These are phyloP conservation scores for Rhadina sibilatrix DNA, from an alignment of 2,113 vertebrate species.

Conservation along the genomic window DNA sequence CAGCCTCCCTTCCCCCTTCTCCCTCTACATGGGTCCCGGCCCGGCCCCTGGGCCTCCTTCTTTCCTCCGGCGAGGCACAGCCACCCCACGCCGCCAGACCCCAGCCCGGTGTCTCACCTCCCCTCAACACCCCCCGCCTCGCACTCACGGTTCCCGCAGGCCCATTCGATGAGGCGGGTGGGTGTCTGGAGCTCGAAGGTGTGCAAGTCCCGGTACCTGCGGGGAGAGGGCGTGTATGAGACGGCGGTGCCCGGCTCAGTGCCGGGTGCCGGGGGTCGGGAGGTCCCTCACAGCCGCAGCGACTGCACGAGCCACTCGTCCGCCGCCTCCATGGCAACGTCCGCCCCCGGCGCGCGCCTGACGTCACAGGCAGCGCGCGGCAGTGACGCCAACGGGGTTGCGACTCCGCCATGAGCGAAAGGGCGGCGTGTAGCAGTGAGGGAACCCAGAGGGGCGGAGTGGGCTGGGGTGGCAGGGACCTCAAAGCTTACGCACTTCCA, in stretches of 20 bases:
- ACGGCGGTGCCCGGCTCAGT: background rate
- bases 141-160: conserved; percentile 53
- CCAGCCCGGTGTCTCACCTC: background rate
- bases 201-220: conserved; percentile 72
- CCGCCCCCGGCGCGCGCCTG: background rate
- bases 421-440: fast-evolving
- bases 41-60: too few species aligned
- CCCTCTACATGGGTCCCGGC: fast-evolving
- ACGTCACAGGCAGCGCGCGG: fast-evolving
- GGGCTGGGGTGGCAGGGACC: fast-evolving
- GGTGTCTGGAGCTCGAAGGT: conserved; percentile 69
- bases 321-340: background rate
- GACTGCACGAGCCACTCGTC: conserved; percentile 7
- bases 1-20: background rate
- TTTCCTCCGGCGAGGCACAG: background rate
- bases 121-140: background rate
- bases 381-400: fast-evolving
- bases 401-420: fast-evolving
- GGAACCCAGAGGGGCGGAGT: fast-evolving
- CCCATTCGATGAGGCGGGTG: conserved; percentile 72
- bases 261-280: background rate
- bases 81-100: background rate
- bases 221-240: background rate
- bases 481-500: fast-evolving
- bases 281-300: background rate